Percentiles rank a stretch among this genome's conserved stretches.
phyloP scores from a whole-genome alignment of 2,888 invertebrate species.

The Globia sparganii region DNA sequence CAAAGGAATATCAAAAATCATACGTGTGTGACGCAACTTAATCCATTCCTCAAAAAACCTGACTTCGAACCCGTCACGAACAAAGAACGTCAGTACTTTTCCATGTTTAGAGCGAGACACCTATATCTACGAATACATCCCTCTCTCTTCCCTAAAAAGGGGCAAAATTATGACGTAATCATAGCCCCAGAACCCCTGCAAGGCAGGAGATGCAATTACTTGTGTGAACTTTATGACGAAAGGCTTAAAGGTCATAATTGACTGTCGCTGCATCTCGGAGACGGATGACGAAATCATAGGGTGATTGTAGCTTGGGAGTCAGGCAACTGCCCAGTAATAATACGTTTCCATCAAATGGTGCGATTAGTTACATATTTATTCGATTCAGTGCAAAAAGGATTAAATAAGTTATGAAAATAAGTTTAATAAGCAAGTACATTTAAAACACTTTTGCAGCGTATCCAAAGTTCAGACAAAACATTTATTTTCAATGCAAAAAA shows the following conservation, averaged over 20 bases:
- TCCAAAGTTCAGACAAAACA: background rate
- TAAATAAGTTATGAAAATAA: background rate
- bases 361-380: slow-evolving; percentile 25
- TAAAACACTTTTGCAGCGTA: background rate
- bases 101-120: slow-evolving; percentile 70
- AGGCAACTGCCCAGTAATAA: slow-evolving; percentile 47
- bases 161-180: slow-evolving; percentile 86
- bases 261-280: slow-evolving; percentile 56
- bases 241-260: slow-evolving; percentile 64
- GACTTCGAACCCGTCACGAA: slow-evolving; percentile 67
- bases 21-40: slow-evolving; percentile 61
- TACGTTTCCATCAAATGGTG: slow-evolving; percentile 35
- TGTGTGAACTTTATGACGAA: slow-evolving; percentile 54
- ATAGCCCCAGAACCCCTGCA: slow-evolving; percentile 78
- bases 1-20: slow-evolving; percentile 60
- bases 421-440: background rate
- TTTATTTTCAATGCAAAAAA: slow-evolving; percentile 2
- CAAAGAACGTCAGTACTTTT: slow-evolving; percentile 76
- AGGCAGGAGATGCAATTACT: slow-evolving; percentile 63
- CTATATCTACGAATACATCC: slow-evolving; percentile 32
- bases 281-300: slow-evolving; percentile 75
- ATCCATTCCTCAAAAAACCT: slow-evolving; percentile 64
- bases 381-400: background rate
- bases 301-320: slow-evolving; percentile 71
- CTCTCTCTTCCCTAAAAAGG: slow-evolving; percentile 75